phyloP scores from a whole-genome alignment of 1,140 invertebrate species.

The Bilobella aurantiaca region DNA sequence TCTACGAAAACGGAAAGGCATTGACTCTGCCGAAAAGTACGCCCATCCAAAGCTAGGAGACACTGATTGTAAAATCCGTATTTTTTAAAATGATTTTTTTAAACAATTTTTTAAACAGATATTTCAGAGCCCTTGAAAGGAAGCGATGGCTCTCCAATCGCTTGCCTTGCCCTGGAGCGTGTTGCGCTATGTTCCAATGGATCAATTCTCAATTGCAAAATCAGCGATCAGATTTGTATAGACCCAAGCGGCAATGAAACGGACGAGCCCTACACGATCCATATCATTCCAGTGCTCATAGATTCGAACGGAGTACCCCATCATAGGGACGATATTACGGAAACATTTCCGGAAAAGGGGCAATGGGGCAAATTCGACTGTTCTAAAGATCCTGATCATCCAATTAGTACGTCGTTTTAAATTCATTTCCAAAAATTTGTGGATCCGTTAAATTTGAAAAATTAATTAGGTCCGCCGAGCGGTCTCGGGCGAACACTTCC shows the following conservation, averaged over 20 bases:
- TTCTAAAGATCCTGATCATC: not conserved
- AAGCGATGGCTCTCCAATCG: not conserved
- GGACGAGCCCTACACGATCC: not conserved
- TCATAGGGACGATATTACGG: not conserved
- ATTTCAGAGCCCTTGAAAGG: not conserved
- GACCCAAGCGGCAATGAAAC: not conserved
- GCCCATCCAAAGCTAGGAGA: not conserved
- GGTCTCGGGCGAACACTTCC: not conserved
- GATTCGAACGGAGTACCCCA: not conserved
- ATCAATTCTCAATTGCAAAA: not conserved
- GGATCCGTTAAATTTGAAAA: not conserved
- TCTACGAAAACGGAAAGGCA: not conserved
- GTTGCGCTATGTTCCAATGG: not conserved
- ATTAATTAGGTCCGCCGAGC: not conserved
- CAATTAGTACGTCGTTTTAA: not conserved
- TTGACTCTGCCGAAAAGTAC: not conserved
- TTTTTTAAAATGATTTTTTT: not conserved
- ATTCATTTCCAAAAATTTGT: no score
- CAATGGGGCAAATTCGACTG: slow-evolving; percentile 3
- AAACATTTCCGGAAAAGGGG: not conserved
- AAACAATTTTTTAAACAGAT: not conserved
- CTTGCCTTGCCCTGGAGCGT: not conserved
- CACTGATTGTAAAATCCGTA: not conserved
- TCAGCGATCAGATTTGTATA: not conserved
- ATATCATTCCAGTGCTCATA: not conserved